Evolutionary conservation across 2,113 vertebrate species (phyloP).

Genomic region (Lichenostomus cassidix): DNA sequence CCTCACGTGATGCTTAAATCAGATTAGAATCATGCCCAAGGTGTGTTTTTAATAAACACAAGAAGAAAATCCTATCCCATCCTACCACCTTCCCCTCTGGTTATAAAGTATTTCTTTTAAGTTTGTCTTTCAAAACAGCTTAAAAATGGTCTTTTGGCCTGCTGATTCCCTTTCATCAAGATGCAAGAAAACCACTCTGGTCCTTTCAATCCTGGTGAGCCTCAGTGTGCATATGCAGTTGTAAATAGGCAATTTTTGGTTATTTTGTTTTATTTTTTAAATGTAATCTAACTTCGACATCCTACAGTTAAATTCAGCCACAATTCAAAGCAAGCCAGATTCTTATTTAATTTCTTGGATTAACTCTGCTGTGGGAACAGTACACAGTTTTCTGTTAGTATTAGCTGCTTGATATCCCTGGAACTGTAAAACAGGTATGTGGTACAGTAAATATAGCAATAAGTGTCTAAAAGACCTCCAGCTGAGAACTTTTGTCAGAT

Average conservation of each 20-base stretch:
- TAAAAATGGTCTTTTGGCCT: slow-evolving; percentile 25
- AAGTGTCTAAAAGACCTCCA: background rate
- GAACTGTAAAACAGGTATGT: background rate
- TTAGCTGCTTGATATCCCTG: background rate
- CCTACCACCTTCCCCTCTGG: slow-evolving; percentile 26
- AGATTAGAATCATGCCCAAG: slow-evolving; percentile 51
- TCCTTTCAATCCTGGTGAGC: background rate
- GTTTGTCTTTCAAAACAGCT: slow-evolving; percentile 26
- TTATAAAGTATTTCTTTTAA: slow-evolving; percentile 40
- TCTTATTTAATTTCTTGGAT: background rate
- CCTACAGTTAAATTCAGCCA: background rate
- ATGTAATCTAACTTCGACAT: background rate
- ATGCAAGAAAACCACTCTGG: background rate
- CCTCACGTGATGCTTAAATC: slow-evolving; percentile 35
- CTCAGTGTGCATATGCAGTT: background rate
- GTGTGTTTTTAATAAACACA: slow-evolving; percentile 49
- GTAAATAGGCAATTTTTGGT: background rate
- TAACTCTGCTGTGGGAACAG: background rate
- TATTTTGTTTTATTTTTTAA: background rate
- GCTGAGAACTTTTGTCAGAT: background rate
- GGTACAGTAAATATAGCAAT: background rate
- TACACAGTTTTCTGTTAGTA: background rate
- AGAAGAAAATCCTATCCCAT: slow-evolving; percentile 30
- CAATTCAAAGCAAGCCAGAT: background rate
- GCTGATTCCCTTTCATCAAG: slow-evolving; percentile 14